Conservation (phyloP, 2,113 vertebrate genomes). For the Zeus faber region DNA sequence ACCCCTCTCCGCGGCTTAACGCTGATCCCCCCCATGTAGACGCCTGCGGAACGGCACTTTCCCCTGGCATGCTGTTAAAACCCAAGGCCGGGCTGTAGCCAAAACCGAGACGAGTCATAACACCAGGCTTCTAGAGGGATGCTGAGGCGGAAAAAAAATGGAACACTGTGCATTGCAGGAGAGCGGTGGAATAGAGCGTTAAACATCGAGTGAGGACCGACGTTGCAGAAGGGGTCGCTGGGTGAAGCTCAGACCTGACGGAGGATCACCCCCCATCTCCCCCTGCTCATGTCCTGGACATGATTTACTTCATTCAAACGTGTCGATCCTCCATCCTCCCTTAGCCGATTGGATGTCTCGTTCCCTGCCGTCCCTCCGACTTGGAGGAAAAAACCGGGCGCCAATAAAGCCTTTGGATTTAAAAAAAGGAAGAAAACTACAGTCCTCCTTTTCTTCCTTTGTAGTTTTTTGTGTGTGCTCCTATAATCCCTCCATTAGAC, state of each 20-base stretch:
- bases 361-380: slow-evolving; percentile 10
- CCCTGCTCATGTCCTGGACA: slow-evolving; percentile 12
- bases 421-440: slow-evolving; percentile 10
- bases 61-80: slow-evolving; percentile 50
- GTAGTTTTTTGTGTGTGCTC: slow-evolving; percentile 29
- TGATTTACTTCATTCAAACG: slow-evolving; percentile 14
- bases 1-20: slow-evolving; percentile 54
- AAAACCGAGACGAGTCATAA: slow-evolving; percentile 26
- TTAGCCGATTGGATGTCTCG: background rate
- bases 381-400: slow-evolving; percentile 6
- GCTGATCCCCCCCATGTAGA: slow-evolving; percentile 59
- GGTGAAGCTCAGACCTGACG: slow-evolving; percentile 10
- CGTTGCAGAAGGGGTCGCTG: background rate
- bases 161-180: background rate
- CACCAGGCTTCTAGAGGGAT: slow-evolving; percentile 17
- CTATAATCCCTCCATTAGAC: slow-evolving; percentile 57
- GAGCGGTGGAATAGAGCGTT: slow-evolving; percentile 5
- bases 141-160: slow-evolving; percentile 2
- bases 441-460: slow-evolving; percentile 33
- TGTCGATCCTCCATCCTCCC: background rate
- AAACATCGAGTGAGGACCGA: slow-evolving; percentile 4
- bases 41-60: slow-evolving; percentile 44
- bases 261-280: background rate
- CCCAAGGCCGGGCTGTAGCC: slow-evolving; percentile 39
- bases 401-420: slow-evolving; percentile 6